These are phyloP conservation scores for Lasioglossum baleicum DNA, from an alignment of 1,140 invertebrate species.

Conservation along the genomic window DNA sequence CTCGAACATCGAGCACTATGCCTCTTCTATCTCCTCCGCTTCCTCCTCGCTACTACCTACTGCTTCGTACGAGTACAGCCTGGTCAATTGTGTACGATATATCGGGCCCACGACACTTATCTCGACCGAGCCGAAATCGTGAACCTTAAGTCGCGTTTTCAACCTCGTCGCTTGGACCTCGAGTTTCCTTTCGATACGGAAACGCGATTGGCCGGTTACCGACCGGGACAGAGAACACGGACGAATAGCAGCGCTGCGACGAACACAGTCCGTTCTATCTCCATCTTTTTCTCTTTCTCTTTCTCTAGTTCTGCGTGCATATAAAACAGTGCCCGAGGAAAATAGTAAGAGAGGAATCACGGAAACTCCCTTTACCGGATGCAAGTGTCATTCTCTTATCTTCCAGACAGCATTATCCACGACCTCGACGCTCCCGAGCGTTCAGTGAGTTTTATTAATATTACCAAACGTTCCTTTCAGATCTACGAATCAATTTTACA, in stretches of 20 bases:
- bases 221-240: neutral
- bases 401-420: slow-evolving; percentile 47
- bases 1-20: slow-evolving; percentile 19
- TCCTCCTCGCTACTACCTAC: neutral
- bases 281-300: neutral
- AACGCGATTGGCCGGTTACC: slow-evolving; percentile 5
- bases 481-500: neutral
- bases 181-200: no score
- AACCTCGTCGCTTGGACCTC: neutral
- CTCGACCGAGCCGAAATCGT: slow-evolving; percentile 3
- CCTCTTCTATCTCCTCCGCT: neutral
- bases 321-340: slow-evolving; percentile 12
- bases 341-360: slow-evolving; percentile 49
- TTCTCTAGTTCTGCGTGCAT: slow-evolving; percentile 18
- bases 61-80: slow-evolving; percentile 4
- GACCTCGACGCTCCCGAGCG: slow-evolving; percentile 46
- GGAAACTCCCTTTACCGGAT: slow-evolving; percentile 60
- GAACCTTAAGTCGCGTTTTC: slow-evolving; percentile 24
- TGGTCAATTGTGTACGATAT: slow-evolving; percentile 4
- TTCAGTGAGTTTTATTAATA: slow-evolving; percentile 43
- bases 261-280: neutral
- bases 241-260: slow-evolving; percentile 12
- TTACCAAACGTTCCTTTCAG: slow-evolving; percentile 23
- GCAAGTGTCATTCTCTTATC: slow-evolving; percentile 59
- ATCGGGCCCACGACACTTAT: slow-evolving; percentile 14